Percentiles rank a stretch among this genome's conserved stretches.
These are phyloP conservation scores for Lacerta viridis DNA, from an alignment of 2,797 vertebrate genomes.

Conservation along the genomic window DNA sequence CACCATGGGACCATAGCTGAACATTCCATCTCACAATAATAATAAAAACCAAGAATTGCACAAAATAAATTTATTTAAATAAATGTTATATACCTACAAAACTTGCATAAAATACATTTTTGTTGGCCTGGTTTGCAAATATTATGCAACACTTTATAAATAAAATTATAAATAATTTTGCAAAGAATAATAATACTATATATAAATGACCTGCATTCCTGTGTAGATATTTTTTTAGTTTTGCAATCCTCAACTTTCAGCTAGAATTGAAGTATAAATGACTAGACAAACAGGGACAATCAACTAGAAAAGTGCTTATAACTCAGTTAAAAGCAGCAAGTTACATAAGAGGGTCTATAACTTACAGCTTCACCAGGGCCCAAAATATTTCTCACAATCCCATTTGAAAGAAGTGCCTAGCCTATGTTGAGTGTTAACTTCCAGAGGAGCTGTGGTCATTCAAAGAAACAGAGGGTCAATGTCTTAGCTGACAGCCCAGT, in stretches of 20 bases:
- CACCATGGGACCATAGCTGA: background rate
- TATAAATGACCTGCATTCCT: background rate
- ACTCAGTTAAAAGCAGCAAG: background rate
- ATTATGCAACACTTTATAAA: background rate
- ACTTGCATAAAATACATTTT: constrained; percentile 23
- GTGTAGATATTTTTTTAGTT: background rate
- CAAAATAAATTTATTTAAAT: constrained; percentile 58
- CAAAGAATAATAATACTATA: background rate
- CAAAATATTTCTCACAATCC: background rate
- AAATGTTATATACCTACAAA: constrained; percentile 3
- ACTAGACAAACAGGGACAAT: background rate
- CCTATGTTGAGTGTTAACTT: background rate
- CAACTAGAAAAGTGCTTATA: background rate
- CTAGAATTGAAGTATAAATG: background rate
- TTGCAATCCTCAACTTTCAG: background rate
- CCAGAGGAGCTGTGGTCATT: background rate
- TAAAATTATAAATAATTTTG: background rate
- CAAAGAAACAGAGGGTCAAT: background rate
- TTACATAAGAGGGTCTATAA: background rate
- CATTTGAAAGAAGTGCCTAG: background rate
- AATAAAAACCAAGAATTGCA: background rate
- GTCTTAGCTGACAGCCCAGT: too few relatives aligned
- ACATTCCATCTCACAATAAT: background rate
- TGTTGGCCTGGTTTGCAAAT: background rate
- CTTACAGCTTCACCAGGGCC: background rate